Evolutionary conservation across 2,888 invertebrate genomes (phyloP), one percentile per base, ranked within the genome.

Genomic region (Ecdyonurus torrentis): DNA sequence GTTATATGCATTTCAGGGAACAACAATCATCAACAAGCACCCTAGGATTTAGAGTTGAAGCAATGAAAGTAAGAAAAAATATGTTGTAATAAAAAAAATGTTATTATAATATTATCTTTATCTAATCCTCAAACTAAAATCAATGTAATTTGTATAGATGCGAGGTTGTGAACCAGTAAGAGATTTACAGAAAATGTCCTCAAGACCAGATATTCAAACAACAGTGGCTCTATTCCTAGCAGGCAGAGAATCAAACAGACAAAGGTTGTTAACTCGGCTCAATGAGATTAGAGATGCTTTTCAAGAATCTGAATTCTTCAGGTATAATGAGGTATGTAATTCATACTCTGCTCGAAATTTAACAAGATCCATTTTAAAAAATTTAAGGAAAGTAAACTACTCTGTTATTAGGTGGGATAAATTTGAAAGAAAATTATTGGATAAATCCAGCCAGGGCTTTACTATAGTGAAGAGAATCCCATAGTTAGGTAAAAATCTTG

Each of bases 1-100:
- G 96, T 52, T 98, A 98, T 76, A 97, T 97, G 97, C 86, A 91
- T 72, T 95, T 94, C 77, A 81, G 97, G 63, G 97, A 98, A 76
- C 82, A 89, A 67, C 89, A 91, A 73, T 95, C 95, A 65, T 95
- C 95, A 2, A 91, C 95, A 0, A 90, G 93, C 66, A 83, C 87
- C 64, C 87, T 93, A 70, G 97, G 97, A 2, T 98, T 98, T 75
- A 81, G 98, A 68, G 92, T 98, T 70, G 98, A 98, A 76, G 98
- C 95, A 1, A 86, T 97, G 74, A 92, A 94, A 75, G 81, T 81
- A 68, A 70, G n/a, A n/a, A n/a, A n/a, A n/a, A n/a, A n/a, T n/a
- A n/a, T n/a, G n/a, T n/a, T n/a, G n/a, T n/a, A n/a, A n/a, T n/a
- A n/a, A n/a, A n/a, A n/a, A n/a, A n/a, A n/a, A n/a, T n/a, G n/a